These are phyloP conservation scores for Aselliscus stoliczkanus DNA, from an alignment of 2,797 vertebrate species.

Conservation along the genomic window DNA sequence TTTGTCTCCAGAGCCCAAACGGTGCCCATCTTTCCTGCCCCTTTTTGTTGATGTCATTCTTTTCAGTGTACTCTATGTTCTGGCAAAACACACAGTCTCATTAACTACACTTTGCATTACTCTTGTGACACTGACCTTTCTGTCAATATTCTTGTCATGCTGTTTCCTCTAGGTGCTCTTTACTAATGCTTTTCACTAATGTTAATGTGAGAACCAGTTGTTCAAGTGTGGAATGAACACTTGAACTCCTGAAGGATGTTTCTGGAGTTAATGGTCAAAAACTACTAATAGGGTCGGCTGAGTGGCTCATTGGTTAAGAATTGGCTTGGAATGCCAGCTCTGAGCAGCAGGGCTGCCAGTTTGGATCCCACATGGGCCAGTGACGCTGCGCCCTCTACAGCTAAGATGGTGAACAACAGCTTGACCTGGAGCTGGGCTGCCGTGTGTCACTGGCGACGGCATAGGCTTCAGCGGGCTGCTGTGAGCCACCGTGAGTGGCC, in stretches of 20 bases:
- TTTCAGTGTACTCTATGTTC: neutral
- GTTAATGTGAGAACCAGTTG: conserved; percentile 25
- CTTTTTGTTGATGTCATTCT: conserved; percentile 1
- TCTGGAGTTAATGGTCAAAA: conserved; percentile 53
- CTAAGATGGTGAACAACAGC: no score
- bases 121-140: neutral
- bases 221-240: neutral
- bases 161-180: conserved; percentile 17
- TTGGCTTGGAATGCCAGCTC: no score
- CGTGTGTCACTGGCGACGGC: no score
- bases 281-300: no score
- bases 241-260: conserved; percentile 14
- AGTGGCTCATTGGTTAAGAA: no score
- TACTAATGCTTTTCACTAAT: neutral
- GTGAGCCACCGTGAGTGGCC: no score
- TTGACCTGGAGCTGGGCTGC: no score
- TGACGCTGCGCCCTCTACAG: no score
- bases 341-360: no score
- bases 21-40: neutral
- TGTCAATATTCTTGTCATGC: neutral
- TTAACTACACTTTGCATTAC: neutral
- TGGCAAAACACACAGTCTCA: neutral
- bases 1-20: neutral
- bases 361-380: no score
- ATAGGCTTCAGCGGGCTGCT: no score